phyloP scores from a whole-genome alignment of 92 coral and sea anemone genomes.

The Paragorgia papillata region DNA sequence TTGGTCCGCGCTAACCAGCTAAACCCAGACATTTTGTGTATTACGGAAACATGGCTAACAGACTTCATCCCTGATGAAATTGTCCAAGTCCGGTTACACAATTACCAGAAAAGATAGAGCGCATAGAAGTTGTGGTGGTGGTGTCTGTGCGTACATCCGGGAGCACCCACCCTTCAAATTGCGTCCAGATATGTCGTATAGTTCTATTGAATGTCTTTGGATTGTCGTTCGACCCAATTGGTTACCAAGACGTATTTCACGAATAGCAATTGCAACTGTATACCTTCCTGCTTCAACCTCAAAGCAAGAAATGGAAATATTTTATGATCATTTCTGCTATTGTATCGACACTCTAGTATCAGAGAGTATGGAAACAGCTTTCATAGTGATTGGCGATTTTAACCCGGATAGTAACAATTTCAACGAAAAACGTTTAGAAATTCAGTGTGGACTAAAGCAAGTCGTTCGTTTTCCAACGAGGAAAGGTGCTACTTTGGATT shows the following conservation, averaged over 20 bases:
- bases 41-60: too few relatives aligned
- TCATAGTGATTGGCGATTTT: background rate
- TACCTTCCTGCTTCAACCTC: background rate
- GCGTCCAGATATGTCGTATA: too few relatives aligned
- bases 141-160: background rate
- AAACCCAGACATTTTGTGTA: too few relatives aligned
- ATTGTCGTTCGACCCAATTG: background rate
- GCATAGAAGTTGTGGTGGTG: background rate
- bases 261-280: background rate
- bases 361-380: background rate
- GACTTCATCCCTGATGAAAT: too few relatives aligned
- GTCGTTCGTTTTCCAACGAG: conserved; percentile 3
- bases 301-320: background rate
- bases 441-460: conserved; percentile 3
- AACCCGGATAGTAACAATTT: background rate
- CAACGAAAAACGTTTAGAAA: too few relatives aligned
- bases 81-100: too few relatives aligned
- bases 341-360: background rate
- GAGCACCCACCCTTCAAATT: background rate
- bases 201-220: background rate
- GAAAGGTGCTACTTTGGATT: background rate
- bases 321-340: background rate
- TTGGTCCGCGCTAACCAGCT: too few relatives aligned
- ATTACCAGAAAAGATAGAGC: background rate
- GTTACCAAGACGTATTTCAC: background rate